Evolutionary conservation across 2,113 vertebrate genomes (phyloP).

Genomic region (Rattus rattus): DNA sequence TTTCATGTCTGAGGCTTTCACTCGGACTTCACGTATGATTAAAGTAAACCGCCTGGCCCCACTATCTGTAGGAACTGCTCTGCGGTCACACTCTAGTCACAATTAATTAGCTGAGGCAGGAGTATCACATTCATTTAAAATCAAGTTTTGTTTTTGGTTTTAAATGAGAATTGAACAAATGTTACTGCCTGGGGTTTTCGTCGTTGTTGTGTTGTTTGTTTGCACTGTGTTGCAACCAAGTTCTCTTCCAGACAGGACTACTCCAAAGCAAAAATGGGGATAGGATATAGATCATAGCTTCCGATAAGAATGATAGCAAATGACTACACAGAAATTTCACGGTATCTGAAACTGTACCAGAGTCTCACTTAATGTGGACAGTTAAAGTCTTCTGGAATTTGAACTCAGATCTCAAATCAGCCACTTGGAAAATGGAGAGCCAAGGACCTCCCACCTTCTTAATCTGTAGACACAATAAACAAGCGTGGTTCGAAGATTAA

Average conservation of each 20-base stretch:
- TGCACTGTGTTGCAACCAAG: slow-evolving; percentile 47
- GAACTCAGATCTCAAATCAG: slow-evolving; percentile 29
- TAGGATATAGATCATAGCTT: not conserved
- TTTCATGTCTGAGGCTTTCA: slow-evolving; percentile 38
- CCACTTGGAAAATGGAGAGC: not conserved
- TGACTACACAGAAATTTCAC: not conserved
- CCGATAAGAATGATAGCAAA: not conserved
- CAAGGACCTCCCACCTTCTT: not conserved
- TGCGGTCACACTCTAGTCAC: not conserved
- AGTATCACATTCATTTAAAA: slow-evolving; percentile 41
- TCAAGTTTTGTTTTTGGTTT: not conserved
- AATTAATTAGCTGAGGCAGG: slow-evolving; percentile 13
- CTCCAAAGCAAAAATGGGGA: not conserved
- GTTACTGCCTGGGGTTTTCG: not conserved
- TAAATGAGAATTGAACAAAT: slow-evolving; percentile 1
- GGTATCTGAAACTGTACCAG: not conserved
- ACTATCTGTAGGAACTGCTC: not conserved
- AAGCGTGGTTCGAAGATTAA: not conserved
- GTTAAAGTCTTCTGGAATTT: not conserved
- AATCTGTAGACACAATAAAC: not conserved
- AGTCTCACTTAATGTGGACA: not conserved
- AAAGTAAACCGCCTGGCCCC: not conserved
- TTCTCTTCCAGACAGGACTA: not conserved
- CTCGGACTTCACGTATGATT: not conserved
- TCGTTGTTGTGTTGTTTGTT: not conserved